Evolutionary conservation across 2,113 vertebrate species (phyloP).

Genomic region (Stigmatopora nigra): DNA sequence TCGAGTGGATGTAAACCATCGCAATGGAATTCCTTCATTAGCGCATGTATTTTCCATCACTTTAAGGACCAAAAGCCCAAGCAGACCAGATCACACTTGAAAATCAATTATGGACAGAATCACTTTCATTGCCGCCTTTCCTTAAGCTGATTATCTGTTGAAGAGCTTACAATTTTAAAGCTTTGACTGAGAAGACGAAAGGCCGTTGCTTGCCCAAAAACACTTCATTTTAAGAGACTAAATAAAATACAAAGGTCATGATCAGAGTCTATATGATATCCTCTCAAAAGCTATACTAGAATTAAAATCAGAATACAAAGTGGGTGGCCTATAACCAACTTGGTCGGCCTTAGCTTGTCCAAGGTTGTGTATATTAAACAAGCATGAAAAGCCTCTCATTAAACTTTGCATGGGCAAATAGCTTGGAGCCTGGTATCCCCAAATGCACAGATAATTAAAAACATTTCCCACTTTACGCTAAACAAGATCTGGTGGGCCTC

Average conservation of each 20-base stretch:
- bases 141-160: constrained; percentile 11
- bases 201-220: constrained; percentile 18
- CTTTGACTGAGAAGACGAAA: constrained; percentile 1
- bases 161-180: constrained; percentile 10
- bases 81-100: neutral
- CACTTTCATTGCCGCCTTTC: constrained; percentile 14
- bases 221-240: constrained; percentile 33
- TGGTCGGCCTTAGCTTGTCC: constrained; percentile 19
- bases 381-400: constrained; percentile 46
- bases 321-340: constrained; percentile 50
- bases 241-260: constrained; percentile 31
- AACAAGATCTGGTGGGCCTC: constrained; percentile 58
- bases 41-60: neutral
- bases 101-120: constrained; percentile 13
- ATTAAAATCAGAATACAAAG: constrained; percentile 35
- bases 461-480: constrained; percentile 46
- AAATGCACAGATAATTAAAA: constrained; percentile 60
- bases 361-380: constrained; percentile 54
- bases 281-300: constrained; percentile 32
- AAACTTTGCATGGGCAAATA: constrained; percentile 57
- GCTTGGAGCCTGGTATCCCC: constrained; percentile 43
- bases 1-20: constrained; percentile 27
- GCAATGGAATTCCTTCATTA: neutral
- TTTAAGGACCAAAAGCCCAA: neutral
- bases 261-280: constrained; percentile 13